Conservation (phyloP, 2,113 vertebrate species). For the Fulica atra region DNA sequence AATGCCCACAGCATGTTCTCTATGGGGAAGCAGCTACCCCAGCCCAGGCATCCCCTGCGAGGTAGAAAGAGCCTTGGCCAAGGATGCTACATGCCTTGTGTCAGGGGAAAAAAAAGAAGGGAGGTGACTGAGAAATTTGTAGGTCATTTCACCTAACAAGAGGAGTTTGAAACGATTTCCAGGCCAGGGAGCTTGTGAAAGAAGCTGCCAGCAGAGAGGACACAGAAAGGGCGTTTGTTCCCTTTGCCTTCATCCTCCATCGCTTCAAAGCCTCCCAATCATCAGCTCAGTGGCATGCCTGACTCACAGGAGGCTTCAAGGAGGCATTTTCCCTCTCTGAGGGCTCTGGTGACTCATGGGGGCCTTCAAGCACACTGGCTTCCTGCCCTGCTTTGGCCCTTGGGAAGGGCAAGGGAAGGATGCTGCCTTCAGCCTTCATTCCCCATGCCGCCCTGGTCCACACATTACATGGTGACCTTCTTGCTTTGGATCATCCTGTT, state of each 20-base stretch:
- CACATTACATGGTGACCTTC: accelerated
- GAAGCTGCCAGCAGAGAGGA: not conserved
- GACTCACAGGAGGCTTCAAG: not conserved
- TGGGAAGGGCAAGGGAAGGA: not conserved
- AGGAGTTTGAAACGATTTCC: not conserved
- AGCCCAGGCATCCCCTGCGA: not conserved
- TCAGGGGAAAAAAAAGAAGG: not conserved
- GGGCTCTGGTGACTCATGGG: not conserved
- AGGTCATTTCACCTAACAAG: not conserved
- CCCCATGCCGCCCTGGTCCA: accelerated
- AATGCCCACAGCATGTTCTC: not conserved
- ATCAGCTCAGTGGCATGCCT: not conserved
- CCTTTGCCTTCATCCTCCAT: not conserved
- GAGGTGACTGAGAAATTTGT: not conserved
- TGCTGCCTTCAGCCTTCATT: not conserved
- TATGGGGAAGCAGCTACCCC: not conserved
- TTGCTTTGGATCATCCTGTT: not conserved
- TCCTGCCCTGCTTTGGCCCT: not conserved
- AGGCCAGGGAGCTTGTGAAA: not conserved
- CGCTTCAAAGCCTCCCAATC: not conserved
- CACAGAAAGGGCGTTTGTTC: accelerated
- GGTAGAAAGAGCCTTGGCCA: accelerated
- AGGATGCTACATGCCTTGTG: accelerated
- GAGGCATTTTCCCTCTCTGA: not conserved
- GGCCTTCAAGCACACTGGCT: not conserved